Conservation (phyloP, 1,140 invertebrate species). For the Micrasema longulum region DNA sequence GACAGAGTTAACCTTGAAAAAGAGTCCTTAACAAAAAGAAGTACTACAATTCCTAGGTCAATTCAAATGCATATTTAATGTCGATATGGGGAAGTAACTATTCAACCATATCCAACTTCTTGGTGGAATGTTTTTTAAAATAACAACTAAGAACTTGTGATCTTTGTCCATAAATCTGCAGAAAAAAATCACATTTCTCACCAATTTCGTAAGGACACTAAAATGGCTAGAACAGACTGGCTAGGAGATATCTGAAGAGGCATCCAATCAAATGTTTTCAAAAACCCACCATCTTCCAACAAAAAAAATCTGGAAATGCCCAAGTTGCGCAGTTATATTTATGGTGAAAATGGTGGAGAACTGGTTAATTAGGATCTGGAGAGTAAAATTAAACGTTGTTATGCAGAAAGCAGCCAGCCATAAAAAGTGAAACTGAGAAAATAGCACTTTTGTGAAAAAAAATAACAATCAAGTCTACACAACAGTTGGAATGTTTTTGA, state of each 20-base stretch:
- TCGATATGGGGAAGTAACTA: background rate
- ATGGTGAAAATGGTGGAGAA: background rate
- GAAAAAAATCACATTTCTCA: too few relatives aligned
- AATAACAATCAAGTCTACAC: too few relatives aligned
- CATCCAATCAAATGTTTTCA: background rate
- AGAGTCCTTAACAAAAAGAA: background rate
- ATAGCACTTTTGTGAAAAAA: too few relatives aligned
- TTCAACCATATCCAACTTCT: slow-evolving; percentile 1
- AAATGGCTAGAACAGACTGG: too few relatives aligned
- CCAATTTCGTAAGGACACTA: too few relatives aligned
- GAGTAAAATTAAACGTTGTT: too few relatives aligned
- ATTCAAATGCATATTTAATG: background rate
- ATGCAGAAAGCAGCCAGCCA: too few relatives aligned
- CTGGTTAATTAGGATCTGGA: background rate
- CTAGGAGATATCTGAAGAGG: too few relatives aligned
- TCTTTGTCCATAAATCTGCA: too few relatives aligned
- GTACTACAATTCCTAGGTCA: background rate
- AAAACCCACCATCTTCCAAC: background rate
- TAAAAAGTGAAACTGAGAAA: too few relatives aligned
- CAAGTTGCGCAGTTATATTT: slow-evolving; percentile 1
- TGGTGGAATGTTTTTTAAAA: background rate
- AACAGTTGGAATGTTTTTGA: too few relatives aligned
- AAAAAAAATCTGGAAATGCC: too few relatives aligned
- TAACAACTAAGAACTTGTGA: background rate
- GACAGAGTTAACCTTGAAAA: background rate